Evolutionary conservation across 2,113 vertebrate genomes (phyloP), one percentile per base, ranked within the genome.

Genomic region (Ammodytes dubius): DNA sequence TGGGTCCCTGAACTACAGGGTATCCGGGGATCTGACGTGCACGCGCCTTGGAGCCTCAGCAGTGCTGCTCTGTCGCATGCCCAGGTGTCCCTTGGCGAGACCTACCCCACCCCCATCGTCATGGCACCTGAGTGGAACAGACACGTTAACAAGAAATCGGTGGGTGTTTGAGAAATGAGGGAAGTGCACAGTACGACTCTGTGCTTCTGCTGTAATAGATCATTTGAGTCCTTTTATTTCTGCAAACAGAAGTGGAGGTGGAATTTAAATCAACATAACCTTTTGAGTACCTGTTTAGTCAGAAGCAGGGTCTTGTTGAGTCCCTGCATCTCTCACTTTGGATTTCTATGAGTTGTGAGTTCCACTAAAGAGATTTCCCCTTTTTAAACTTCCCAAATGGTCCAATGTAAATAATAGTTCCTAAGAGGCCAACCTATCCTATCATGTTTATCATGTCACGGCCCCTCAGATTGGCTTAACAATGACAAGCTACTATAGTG

Each of bases 1-100:
- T 97, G 96, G 96, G 63, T 97, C 54, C 95, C 95, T 54, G 96
- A 97, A 75, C 89, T 97, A 52, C 91, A 81, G 77, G 85, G 82
- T 13, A 74, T 96, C 77, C 88, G 82, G 68, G 95, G 95, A 53
- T 84, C 86, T 53, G 95, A 94, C 3, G 86, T 94, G 10, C 96
- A 96, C 89, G 88, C 87, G 2, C 96, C 95, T 0, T 96, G 96
- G 96, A 91, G 91, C 6, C 93, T 96, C 66, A 95, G 83, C 85
- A 70, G 71, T 0, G 87, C 92, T 2, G 67, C 92, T 0, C 88
- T 96, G 60, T 90, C 91, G 2, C 92, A 92, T 2, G 92, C 92
- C 0, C 79, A 90, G 0, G 91, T 96, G 19, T 86, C 84, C 46
- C 92, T 96, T 0, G 91, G 94, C 0, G 85, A 95, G 9, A 96